Conservation (phyloP, 2,797 vertebrate genomes). For the Linurgus olivaceus region DNA sequence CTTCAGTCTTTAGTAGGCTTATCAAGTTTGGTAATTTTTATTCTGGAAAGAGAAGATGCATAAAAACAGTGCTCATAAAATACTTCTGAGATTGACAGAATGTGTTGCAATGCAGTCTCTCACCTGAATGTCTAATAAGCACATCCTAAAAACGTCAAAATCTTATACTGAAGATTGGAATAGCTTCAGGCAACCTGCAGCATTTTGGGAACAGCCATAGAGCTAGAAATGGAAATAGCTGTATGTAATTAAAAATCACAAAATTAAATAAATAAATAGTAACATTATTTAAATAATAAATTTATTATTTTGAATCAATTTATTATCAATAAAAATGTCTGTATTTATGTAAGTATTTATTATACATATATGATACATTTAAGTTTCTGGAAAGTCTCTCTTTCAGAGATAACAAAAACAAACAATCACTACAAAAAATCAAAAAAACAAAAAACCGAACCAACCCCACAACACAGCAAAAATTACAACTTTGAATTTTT, state of each 20-base stretch:
- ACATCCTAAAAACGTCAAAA: background rate
- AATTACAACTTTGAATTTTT: background rate
- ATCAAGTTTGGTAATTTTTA: background rate
- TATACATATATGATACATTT: background rate
- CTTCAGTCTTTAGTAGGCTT: background rate
- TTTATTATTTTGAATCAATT: background rate
- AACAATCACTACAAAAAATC: background rate
- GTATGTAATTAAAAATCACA: background rate
- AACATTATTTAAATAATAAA: background rate
- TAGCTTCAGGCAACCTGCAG: background rate
- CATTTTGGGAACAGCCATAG: background rate
- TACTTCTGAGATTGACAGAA: background rate
- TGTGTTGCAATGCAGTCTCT: background rate
- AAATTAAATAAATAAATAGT: background rate
- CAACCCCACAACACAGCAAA: background rate
- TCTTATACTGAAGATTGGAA: background rate
- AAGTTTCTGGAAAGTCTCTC: background rate
- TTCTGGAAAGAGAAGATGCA: background rate
- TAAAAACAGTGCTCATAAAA: background rate
- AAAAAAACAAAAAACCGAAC: background rate
- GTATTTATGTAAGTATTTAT: background rate
- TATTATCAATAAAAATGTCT: background rate
- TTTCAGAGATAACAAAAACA: background rate
- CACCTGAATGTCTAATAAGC: slow-evolving; percentile 8
- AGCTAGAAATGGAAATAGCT: background rate